Evolutionary conservation across 2,888 invertebrate genomes (phyloP), one percentile per base, ranked within the genome.

Genomic region (Brachypalpus laphriformis): DNA sequence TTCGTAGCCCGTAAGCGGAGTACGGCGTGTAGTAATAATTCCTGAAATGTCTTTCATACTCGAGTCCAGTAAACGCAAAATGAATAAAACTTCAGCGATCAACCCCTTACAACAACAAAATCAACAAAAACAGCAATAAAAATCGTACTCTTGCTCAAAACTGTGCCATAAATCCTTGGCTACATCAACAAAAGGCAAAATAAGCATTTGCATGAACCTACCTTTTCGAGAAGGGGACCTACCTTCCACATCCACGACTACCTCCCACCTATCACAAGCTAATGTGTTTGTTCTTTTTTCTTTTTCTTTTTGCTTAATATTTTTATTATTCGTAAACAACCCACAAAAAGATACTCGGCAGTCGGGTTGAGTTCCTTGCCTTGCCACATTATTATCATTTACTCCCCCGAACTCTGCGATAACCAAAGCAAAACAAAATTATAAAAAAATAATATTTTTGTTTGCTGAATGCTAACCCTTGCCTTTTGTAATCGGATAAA

Each of bases 401-500:
- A 70, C 70, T 63, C 40, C 56, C 18, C 37, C 59, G 14, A 45
- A 28, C 34, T 28, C 34, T 40, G n/a, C 28, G 63, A 51, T 31
- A 54, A 31, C 31, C 37, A 59, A 75, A 63, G 40, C 56, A 61
- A 56, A 81, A 70, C 59, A 70, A 72, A 70, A 81, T 63, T 75
- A 70, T 57, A 76, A 82, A 75, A 72, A 61, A 70, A 74, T 74
- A 68, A 68, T 81, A 70, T 82, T 82, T 82, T 76, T 82, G 75
- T 68, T 82, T 82, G 70, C 40, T 82, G 75, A 74, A 82, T 70
- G 63, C 81, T 75, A 70, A 82, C 81, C 75, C 81, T 82, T 82
- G 81, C 81, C 75, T 82, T 82, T 82, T 82, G 75, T 82, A 82
- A 82, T 82, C 75, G 81, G 81, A 82, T 82, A 65, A 70, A 76